Base-by-base conservation (phyloP, 2,113 vertebrate species). In the Psittacus erithacus region DNA sequence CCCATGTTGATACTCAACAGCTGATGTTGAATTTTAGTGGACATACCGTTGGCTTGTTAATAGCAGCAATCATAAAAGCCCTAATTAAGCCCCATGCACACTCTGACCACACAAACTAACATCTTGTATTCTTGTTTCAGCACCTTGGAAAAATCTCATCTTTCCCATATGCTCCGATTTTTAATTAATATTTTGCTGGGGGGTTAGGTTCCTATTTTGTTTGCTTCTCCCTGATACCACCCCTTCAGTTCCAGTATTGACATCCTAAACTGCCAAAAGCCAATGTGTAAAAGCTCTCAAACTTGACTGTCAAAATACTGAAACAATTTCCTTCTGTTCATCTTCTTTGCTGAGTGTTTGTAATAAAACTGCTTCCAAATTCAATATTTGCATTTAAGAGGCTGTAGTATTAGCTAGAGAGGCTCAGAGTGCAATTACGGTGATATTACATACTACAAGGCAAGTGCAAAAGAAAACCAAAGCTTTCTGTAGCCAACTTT, bases 371-470 rank as follows among this genome's bases (percentile, higher is more conserved):
- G 62, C 77, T 91, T 87, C 71, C 41, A 90, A 80, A 91, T 92
- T 92, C 77, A 92, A 44, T 84, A 94, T 96, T 92, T 96, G 81
- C 88, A 16, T 91, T 97, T 94, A 95, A 95, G 67, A 96, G 62
- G 70, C 46, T 88, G 57, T 50, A 73, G 59, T 55, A 92, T 89
- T 77, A 94, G 50, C 88, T 91, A 53, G 63, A 79, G 60, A 86
- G 60, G 49, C 87, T 97, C 74, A 74, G 41, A 94, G 57, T 28
- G 27, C 84, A 81, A 68, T 91, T 28, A 44, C 5, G 2, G 41
- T 77, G 85, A 83, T 85, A 94, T 69, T 92, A 49, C 53, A 49
- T 62, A 73, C 86, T 43, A 59, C 44, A 78, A 91, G 89, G 70
- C 23, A 41, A 91, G 43, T 24, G 86, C 24, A 92, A 92, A 92